Conservation (phyloP, 2,113 vertebrate genomes). For the Suricata suricatta region DNA sequence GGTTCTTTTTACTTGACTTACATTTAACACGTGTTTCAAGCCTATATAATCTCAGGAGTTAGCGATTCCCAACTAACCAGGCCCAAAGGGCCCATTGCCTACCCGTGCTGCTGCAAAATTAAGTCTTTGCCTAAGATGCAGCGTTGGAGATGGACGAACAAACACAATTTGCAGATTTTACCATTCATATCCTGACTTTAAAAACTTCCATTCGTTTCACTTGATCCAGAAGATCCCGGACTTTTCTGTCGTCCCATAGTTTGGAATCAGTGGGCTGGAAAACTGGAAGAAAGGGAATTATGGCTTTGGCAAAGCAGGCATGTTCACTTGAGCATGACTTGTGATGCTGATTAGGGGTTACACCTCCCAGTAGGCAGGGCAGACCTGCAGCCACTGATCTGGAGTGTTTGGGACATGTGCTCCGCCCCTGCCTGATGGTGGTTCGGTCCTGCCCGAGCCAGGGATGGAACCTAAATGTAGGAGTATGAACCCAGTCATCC, state of each 20-base stretch:
- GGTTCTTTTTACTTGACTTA: not conserved
- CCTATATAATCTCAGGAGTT: not conserved
- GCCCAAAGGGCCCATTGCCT: not conserved
- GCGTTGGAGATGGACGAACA: not conserved
- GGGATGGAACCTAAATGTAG: not conserved
- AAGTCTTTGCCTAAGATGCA: not conserved
- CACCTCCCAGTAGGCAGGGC: rapidly evolving
- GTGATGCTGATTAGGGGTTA: not conserved
- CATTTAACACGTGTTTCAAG: not conserved
- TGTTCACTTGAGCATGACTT: too few species aligned
- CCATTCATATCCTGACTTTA: not conserved
- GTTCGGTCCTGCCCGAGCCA: not conserved
- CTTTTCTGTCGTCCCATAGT: not conserved
- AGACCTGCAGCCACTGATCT: not conserved
- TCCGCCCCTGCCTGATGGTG: not conserved
- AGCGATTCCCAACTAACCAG: not conserved
- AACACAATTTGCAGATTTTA: not conserved
- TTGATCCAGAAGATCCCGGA: not conserved
- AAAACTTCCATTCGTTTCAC: not conserved
- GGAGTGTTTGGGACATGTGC: not conserved
- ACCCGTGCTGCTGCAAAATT: not conserved
- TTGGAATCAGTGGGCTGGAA: not conserved
- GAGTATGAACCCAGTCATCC: not conserved
- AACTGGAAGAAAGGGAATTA: not conserved
- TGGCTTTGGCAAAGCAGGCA: not conserved